A percentile compares a stretch with the other conserved stretches of the same genome.
phyloP scores from a whole-genome alignment of 1,140 invertebrate species.

The Choristoneura fumiferana region DNA sequence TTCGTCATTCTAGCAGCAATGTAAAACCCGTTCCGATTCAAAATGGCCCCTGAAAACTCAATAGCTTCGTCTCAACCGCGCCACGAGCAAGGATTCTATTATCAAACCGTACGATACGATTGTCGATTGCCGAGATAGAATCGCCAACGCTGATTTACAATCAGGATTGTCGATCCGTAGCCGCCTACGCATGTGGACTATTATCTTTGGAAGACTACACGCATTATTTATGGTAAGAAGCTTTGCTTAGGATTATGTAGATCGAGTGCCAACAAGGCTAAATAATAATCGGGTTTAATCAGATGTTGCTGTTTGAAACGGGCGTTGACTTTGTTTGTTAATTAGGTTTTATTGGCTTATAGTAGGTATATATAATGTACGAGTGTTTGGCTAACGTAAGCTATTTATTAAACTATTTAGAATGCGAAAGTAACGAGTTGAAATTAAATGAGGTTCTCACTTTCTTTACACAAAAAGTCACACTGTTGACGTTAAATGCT shows the following conservation, averaged over 20 bases:
- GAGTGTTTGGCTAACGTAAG: no score
- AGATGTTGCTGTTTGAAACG: constrained; percentile 11
- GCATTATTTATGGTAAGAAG: constrained; percentile 77
- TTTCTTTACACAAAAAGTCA: no score
- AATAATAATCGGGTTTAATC: constrained; percentile 32
- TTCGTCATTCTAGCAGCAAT: not conserved
- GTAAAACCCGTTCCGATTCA: constrained; percentile 9
- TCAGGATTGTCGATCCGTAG: constrained; percentile 69
- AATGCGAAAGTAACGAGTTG: no score
- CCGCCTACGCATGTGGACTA: constrained; percentile 64
- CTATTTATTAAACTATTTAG: no score
- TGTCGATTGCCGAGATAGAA: constrained; percentile 17
- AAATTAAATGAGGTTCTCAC: no score
- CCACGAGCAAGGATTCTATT: constrained; percentile 15
- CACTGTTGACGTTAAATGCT: no score
- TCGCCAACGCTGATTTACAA: constrained; percentile 66
- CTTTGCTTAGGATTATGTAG: constrained; percentile 73
- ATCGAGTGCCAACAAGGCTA: constrained; percentile 69
- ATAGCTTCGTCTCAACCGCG: constrained; percentile 5
- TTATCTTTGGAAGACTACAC: constrained; percentile 68
- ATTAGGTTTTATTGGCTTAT: constrained; percentile 29
- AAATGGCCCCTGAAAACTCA: constrained; percentile 4
- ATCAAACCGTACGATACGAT: constrained; percentile 16
- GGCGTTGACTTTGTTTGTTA: constrained; percentile 12
- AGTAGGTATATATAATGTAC: constrained; percentile 5